Conservation (phyloP, 2,888 invertebrate genomes). For the Alviniconcha strummeri region DNA sequence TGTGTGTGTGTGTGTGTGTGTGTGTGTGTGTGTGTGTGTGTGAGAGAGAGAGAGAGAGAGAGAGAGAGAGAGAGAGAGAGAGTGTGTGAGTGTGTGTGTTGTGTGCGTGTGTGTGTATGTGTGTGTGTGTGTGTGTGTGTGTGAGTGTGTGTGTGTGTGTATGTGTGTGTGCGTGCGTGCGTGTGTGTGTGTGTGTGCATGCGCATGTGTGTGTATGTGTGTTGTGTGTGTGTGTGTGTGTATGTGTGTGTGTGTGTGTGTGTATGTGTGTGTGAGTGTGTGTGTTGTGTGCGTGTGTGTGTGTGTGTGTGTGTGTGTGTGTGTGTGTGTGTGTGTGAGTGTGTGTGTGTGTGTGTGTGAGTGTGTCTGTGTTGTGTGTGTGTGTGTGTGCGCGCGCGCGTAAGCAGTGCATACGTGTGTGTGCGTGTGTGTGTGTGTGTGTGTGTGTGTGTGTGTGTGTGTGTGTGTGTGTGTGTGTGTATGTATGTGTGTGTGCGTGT, state of each 20-base stretch:
- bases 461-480: neutral
- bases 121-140: neutral
- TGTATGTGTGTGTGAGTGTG: neutral
- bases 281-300: neutral
- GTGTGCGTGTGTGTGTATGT: neutral
- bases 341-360: too few species aligned
- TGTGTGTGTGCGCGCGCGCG: neutral
- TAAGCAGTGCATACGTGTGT: neutral
- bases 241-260: neutral
- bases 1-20: too few species aligned
- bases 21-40: neutral
- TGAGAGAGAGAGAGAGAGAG: too few species aligned
- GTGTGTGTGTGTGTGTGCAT: neutral
- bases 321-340: neutral
- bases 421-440: neutral
- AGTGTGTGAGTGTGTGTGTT: neutral
- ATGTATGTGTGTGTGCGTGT: neutral
- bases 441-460: constrained; percentile 10
- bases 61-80: too few species aligned
- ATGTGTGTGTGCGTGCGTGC: too few species aligned
- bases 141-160: neutral
- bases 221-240: constrained; percentile 18
- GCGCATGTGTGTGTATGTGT: constrained; percentile 14
- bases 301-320: neutral
- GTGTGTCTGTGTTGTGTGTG: neutral